These are phyloP conservation scores for Sebastes elongatus DNA, from an alignment of 2,797 vertebrate genomes.

Conservation along the genomic window DNA sequence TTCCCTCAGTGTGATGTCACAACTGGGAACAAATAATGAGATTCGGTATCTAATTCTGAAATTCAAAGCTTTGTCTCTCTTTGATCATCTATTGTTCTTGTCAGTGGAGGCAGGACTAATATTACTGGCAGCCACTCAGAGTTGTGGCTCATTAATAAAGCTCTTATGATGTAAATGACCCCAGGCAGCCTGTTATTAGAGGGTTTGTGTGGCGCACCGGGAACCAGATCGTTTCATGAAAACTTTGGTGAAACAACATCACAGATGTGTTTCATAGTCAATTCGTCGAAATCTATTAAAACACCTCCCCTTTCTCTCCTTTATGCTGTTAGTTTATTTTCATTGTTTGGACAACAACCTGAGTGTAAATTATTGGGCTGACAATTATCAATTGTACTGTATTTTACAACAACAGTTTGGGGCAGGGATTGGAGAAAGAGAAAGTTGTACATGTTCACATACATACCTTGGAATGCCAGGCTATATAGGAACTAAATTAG, in stretches of 20 bases:
- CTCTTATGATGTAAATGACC: slow-evolving; percentile 5
- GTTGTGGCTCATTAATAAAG: slow-evolving; percentile 14
- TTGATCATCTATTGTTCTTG: slow-evolving; percentile 7
- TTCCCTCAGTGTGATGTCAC: neutral
- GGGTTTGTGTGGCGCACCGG: neutral
- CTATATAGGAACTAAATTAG: slow-evolving; percentile 13
- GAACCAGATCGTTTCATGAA: neutral
- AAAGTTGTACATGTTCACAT: neutral
- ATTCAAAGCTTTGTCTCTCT: slow-evolving; percentile 1
- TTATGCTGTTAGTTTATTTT: neutral
- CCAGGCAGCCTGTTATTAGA: neutral
- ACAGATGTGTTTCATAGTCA: neutral
- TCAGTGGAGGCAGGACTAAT: neutral
- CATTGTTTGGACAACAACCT: neutral
- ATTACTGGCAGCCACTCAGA: neutral
- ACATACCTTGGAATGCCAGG: slow-evolving; percentile 24
- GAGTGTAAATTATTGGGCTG: neutral
- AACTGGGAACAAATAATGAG: neutral
- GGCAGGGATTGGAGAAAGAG: neutral
- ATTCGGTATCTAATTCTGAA: neutral
- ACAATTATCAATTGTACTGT: slow-evolving; percentile 11
- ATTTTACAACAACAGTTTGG: slow-evolving; percentile 10
- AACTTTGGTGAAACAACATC: neutral
- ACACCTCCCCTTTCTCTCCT: neutral
- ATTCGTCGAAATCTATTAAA: neutral